Conservation (phyloP, 2,113 vertebrate species). For the Anseranas semipalmata region DNA sequence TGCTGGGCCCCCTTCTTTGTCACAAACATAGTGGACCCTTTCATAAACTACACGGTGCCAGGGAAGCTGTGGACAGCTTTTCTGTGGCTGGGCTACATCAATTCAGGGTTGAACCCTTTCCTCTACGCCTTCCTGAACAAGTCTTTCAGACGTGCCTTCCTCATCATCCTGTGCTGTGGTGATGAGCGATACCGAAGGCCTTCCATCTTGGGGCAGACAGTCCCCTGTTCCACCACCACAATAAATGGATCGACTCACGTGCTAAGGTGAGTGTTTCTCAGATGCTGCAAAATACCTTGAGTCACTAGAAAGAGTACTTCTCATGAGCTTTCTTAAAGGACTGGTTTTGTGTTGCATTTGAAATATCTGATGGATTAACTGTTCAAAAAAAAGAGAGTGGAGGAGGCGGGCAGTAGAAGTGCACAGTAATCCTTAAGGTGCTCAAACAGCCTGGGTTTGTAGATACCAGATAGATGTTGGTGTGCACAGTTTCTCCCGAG, state of each 20-base stretch:
- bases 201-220: slow-evolving; percentile 85
- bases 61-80: slow-evolving; percentile 93
- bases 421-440: background rate
- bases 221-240: slow-evolving; percentile 89
- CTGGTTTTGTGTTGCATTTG: background rate
- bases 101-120: slow-evolving; percentile 98
- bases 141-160: slow-evolving; percentile 98
- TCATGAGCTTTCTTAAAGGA: background rate
- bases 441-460: background rate
- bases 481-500: background rate
- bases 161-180: slow-evolving; percentile 97
- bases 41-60: slow-evolving; percentile 92
- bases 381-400: background rate
- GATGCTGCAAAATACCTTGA: background rate
- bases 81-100: slow-evolving; percentile 98
- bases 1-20: slow-evolving; percentile 99
- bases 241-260: slow-evolving; percentile 96
- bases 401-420: background rate
- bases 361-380: background rate
- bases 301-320: background rate
- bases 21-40: slow-evolving; percentile 97
- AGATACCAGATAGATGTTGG: background rate
- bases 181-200: slow-evolving; percentile 90
- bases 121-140: slow-evolving; percentile 99
- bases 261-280: slow-evolving; percentile 87